These are phyloP conservation scores for Alligator mississippiensis DNA, from an alignment of 2,113 vertebrate genomes.

Conservation along the genomic window DNA sequence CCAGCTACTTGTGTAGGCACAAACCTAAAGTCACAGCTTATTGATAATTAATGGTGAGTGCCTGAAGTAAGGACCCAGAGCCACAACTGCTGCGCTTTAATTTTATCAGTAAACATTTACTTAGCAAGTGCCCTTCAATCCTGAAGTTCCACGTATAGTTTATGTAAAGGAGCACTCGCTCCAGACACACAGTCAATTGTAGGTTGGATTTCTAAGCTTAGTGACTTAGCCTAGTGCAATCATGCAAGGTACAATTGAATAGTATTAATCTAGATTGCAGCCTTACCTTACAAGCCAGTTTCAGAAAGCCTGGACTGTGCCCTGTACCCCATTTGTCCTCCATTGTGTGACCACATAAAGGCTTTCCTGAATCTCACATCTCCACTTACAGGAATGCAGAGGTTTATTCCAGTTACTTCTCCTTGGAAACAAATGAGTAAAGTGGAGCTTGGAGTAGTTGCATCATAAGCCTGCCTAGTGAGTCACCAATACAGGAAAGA, in stretches of 20 bases:
- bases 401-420: background rate
- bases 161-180: no score
- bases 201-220: background rate
- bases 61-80: background rate
- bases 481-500: background rate
- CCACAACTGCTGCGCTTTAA: background rate
- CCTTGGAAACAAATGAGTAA: background rate
- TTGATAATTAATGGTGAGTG: no score
- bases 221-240: background rate
- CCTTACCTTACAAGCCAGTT: no score
- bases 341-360: background rate
- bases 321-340: background rate
- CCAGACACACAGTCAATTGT: no score
- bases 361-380: background rate
- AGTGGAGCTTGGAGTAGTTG: background rate
- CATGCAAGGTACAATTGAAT: background rate
- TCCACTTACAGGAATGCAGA: fast-evolving
- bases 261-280: background rate
- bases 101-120: background rate
- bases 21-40: fast-evolving
- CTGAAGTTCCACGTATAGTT: background rate
- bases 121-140: background rate
- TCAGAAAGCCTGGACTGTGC: background rate
- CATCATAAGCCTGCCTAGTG: background rate
- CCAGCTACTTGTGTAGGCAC: background rate